phyloP scores from a whole-genome alignment of 1,140 invertebrate genomes.

The Geopemphigus sp. region DNA sequence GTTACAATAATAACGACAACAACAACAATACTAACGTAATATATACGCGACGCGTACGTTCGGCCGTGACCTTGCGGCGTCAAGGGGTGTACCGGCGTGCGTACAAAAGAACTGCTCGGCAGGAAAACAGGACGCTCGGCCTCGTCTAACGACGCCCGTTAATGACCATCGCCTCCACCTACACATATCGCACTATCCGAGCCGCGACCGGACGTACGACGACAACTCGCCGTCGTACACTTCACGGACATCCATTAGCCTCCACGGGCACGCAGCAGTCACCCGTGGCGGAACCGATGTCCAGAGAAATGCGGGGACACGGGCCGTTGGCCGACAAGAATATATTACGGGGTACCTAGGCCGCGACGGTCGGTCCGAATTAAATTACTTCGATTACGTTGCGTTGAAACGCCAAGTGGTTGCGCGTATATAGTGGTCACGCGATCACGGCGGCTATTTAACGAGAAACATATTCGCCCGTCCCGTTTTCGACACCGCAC shows the following conservation, averaged over 20 bases:
- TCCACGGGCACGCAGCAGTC: not conserved
- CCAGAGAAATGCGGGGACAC: not conserved
- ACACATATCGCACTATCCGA: not conserved
- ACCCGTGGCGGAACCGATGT: conserved; percentile 12
- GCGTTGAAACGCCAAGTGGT: too few relatives aligned
- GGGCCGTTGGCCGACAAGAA: conserved; percentile 8
- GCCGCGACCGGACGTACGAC: not conserved
- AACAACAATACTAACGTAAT: not conserved
- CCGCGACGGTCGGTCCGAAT: not conserved
- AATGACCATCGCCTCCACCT: not conserved
- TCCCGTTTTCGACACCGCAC: too few relatives aligned
- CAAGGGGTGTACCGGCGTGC: not conserved
- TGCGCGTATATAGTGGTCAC: too few relatives aligned
- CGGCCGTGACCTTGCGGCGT: not conserved
- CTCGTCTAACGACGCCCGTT: not conserved
- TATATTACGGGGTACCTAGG: too few relatives aligned
- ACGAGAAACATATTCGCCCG: too few relatives aligned
- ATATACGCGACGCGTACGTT: not conserved
- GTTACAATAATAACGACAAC: not conserved
- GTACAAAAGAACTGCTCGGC: not conserved
- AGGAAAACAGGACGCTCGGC: not conserved
- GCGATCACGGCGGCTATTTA: too few relatives aligned
- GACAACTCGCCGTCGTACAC: not conserved
- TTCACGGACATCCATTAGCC: not conserved
- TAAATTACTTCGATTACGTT: conserved; percentile 5